phyloP scores from a whole-genome alignment of 1,140 invertebrate genomes.

The Ceratina calcarata region DNA sequence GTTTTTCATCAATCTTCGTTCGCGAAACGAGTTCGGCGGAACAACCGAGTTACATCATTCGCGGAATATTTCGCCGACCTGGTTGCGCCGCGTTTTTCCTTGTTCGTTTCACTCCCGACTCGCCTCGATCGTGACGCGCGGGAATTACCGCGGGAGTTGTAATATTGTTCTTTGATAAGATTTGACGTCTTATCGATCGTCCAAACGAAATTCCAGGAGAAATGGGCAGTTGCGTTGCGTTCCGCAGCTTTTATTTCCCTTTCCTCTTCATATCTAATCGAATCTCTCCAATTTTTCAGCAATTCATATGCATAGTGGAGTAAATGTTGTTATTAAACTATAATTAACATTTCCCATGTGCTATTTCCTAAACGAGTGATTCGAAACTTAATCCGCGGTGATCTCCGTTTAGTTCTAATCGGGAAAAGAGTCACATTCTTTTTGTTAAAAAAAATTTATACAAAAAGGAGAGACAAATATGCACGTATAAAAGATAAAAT shows the following conservation, averaged over 20 bases:
- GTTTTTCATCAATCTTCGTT: constrained; percentile 58
- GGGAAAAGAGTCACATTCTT: not conserved
- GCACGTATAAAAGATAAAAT: not conserved
- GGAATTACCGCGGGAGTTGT: constrained; percentile 18
- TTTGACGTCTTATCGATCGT: constrained; percentile 30
- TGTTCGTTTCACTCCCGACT: not conserved
- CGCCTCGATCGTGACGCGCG: constrained; percentile 24
- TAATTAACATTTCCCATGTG: too few species aligned
- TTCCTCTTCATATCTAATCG: not conserved
- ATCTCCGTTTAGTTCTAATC: too few species aligned
- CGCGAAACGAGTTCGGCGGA: constrained; percentile 41
- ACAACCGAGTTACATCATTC: constrained; percentile 18
- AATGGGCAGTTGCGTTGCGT: not conserved
- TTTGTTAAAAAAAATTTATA: not conserved
- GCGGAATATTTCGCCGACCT: constrained; percentile 9
- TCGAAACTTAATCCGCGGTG: too few species aligned
- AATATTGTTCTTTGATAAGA: constrained; percentile 29
- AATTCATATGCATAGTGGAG: too few species aligned
- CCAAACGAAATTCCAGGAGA: not conserved
- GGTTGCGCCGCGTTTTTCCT: constrained; percentile 13
- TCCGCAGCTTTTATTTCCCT: not conserved
- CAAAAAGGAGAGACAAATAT: too few species aligned
- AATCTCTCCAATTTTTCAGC: not conserved
- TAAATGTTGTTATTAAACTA: too few species aligned
- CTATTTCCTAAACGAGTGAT: too few species aligned